Percentiles rank a stretch among this genome's conserved stretches.
Evolutionary conservation across 2,888 invertebrate genomes (phyloP).

Genomic region (Melolontha melolontha): DNA sequence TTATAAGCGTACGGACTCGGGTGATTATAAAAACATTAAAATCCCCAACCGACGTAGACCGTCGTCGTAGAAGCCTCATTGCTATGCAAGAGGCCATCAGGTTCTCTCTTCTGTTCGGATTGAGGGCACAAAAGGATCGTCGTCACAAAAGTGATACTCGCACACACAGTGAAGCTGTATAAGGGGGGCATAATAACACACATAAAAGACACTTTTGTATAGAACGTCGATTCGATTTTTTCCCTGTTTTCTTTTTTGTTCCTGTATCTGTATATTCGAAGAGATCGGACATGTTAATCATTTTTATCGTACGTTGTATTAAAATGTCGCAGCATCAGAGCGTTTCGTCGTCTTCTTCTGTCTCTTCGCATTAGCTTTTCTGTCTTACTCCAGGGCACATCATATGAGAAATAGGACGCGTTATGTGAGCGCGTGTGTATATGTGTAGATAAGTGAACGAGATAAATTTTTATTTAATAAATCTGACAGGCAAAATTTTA

Average conservation of each 20-base stretch:
- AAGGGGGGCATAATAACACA: conserved; percentile 62
- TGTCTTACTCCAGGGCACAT: conserved; percentile 3
- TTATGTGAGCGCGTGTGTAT: conserved; percentile 19
- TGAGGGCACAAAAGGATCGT: conserved; percentile 56
- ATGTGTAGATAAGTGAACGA: conserved; percentile 35
- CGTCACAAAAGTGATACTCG: conserved; percentile 39
- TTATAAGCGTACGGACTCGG: conserved; percentile 44
- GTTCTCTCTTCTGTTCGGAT: conserved; percentile 48
- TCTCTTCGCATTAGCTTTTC: conserved; percentile 24
- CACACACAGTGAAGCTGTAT: conserved; percentile 52
- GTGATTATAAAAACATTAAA: conserved; percentile 67
- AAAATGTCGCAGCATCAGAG: conserved; percentile 31
- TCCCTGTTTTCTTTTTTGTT: conserved; percentile 8
- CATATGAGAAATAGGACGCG: not conserved
- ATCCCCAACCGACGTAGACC: conserved; percentile 54
- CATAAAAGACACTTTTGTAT: conserved; percentile 61
- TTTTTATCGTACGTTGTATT: conserved; percentile 39
- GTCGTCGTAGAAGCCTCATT: conserved; percentile 59
- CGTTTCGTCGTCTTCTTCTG: conserved; percentile 14
- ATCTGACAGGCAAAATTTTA: conserved; percentile 42
- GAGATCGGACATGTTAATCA: conserved; percentile 45
- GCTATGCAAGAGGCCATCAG: conserved; percentile 63
- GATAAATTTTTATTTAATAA: conserved; percentile 43
- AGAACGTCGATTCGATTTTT: conserved; percentile 59
- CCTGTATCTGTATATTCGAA: conserved; percentile 17